Base-by-base conservation (phyloP, 1,140 invertebrate genomes). In the Sweltsa coloradensis region DNA sequence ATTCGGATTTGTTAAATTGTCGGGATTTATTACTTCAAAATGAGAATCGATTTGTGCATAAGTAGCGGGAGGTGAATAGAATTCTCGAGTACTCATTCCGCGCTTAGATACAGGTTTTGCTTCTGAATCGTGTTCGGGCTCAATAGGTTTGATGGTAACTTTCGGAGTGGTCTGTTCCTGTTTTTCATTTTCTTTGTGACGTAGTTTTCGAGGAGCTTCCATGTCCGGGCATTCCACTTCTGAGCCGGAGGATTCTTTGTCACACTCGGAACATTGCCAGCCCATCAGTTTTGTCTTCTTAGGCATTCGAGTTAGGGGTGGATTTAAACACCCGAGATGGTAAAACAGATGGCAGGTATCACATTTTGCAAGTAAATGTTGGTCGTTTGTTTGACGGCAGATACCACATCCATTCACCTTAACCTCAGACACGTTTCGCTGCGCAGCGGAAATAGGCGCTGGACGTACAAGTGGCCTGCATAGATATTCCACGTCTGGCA, bases 271-370 rank as follows among this genome's bases (percentile, higher is more conserved):
- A 61, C 87, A 91, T 71, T 89, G 86, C 93, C 92, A 97, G 56
- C 90, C 91, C 70, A 75, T 88, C 3, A 87, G 75, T 68, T 93
- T 93, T 19, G 89, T 91, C 71, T 94, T 95, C 63, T 91, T 92
- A 1, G 95, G 94, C 68, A 96, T 85, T 41, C 91, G 75, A 11
- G 85, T 84, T 5, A 98, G 66, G 13, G 90, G 90, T 18, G 93
- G 93, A 60, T 88, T 86, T 36, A 97, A 70, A 69, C 95, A 98
- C 37, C 83, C 81, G 39, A 96, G 68, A 70, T 98, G 95, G 69
- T 96, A 98, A 64, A 89, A 82, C 23, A 89, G 70, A 55, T 83
- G 81, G 62, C 95, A 98, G 0, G 85, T 90, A 63, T 97, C 94
- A 69, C 95, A 98, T 58, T 89, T 88, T 1, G 91, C 85, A 53